phyloP scores from a whole-genome alignment of 2,113 vertebrate species.

The Mobula birostris region DNA sequence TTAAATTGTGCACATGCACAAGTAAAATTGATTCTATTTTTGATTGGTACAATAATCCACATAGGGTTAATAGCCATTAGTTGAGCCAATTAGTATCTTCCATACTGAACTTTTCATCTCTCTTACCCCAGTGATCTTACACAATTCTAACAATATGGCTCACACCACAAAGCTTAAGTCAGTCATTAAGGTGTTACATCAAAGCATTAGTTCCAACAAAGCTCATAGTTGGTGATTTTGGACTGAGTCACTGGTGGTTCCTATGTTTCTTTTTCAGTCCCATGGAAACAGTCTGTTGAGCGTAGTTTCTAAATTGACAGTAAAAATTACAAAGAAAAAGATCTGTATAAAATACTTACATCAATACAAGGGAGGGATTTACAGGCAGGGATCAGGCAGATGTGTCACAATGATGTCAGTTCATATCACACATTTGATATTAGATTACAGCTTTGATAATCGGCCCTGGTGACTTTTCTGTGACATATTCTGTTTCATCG shows the following conservation, averaged over 20 bases:
- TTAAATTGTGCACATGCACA: not conserved
- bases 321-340: not conserved
- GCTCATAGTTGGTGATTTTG: not conserved
- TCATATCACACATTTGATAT: not conserved
- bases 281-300: not conserved
- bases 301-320: not conserved
- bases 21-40: not conserved
- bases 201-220: not conserved
- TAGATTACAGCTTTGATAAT: conserved; percentile 6
- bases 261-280: not conserved
- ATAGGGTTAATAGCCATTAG: not conserved
- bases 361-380: not conserved
- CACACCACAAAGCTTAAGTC: not conserved
- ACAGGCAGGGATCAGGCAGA: not conserved
- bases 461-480: not conserved
- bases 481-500: not conserved
- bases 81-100: not conserved
- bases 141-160: not conserved
- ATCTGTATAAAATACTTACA: not conserved
- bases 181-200: not conserved
- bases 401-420: not conserved
- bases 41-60: not conserved
- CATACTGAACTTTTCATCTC: not conserved
- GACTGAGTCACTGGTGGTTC: not conserved
- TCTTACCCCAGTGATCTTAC: not conserved